Evolutionary conservation across 2,888 invertebrate species (phyloP).

Genomic region (Nomada lathburiana): DNA sequence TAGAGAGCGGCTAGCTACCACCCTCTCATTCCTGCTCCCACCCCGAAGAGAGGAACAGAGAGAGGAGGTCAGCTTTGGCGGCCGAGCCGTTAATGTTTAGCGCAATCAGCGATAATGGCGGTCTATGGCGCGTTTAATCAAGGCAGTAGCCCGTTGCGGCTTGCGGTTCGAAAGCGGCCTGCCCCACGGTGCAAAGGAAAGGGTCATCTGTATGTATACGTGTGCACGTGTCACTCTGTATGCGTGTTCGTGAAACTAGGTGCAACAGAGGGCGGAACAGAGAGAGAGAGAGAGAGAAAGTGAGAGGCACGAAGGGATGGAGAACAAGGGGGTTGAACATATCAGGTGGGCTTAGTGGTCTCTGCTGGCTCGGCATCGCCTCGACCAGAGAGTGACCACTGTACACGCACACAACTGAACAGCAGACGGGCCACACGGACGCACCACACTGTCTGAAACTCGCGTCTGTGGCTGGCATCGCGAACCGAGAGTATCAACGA

Average conservation of each 20-base stretch:
- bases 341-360: slow-evolving; percentile 84
- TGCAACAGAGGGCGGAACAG: slow-evolving; percentile 41
- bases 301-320: slow-evolving; percentile 56
- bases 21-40: neutral
- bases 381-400: slow-evolving; percentile 82
- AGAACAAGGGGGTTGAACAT: slow-evolving; percentile 76
- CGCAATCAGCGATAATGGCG: slow-evolving; percentile 85
- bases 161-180: slow-evolving; percentile 82
- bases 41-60: slow-evolving; percentile 19
- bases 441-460: slow-evolving; percentile 30
- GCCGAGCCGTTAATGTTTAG: slow-evolving; percentile 84
- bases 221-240: neutral
- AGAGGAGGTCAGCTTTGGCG: slow-evolving; percentile 69
- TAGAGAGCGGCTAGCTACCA: slow-evolving; percentile 17
- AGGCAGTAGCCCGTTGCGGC: slow-evolving; percentile 84
- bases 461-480: slow-evolving; percentile 51
- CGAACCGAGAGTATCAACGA: slow-evolving; percentile 34
- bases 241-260: slow-evolving; percentile 17
- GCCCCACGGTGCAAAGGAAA: slow-evolving; percentile 79
- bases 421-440: slow-evolving; percentile 31
- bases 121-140: slow-evolving; percentile 85
- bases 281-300: slow-evolving; percentile 43
- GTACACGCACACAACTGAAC: slow-evolving; percentile 68
- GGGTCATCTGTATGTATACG: slow-evolving; percentile 56
- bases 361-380: slow-evolving; percentile 80